Percentiles rank a stretch among this genome's conserved stretches.
phyloP scores from a whole-genome alignment of 2,113 vertebrate species.

The Rynchops niger region DNA sequence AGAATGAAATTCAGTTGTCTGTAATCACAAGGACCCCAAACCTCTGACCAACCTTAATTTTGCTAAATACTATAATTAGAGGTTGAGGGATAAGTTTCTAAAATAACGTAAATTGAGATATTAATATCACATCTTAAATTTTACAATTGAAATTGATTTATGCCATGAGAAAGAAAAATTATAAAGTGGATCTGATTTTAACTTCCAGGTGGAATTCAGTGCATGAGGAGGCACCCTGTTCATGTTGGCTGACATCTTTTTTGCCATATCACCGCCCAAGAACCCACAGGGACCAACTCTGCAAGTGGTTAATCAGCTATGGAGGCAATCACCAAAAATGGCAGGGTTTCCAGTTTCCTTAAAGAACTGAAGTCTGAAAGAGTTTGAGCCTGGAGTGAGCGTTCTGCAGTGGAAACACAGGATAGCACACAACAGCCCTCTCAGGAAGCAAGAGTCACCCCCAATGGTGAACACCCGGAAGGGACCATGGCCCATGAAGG shows the following conservation, averaged over 20 bases:
- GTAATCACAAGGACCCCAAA: not conserved
- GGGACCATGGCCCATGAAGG: accelerated
- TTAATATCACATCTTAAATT: not conserved
- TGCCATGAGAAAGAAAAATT: not conserved
- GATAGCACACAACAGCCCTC: not conserved
- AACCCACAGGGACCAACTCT: accelerated
- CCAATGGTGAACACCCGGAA: accelerated
- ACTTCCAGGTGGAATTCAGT: not conserved
- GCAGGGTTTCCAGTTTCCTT: not conserved
- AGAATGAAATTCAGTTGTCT: not conserved
- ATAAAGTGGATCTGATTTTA: not conserved
- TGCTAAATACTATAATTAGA: not conserved
- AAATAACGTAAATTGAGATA: not conserved
- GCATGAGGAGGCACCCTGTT: not conserved
- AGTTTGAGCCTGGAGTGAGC: not conserved
- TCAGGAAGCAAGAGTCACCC: not conserved
- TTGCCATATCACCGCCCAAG: not conserved
- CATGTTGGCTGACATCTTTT: not conserved
- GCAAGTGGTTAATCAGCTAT: not conserved
- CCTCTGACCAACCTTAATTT: not conserved
- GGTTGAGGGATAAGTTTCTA: not conserved
- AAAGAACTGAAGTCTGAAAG: not conserved
- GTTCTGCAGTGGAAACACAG: not conserved
- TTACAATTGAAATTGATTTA: not conserved
- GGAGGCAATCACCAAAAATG: not conserved